Evolutionary conservation across 2,797 vertebrate species (phyloP), one percentile per base, ranked within the genome.

Genomic region (Ctenochaetus hawaiiensis): DNA sequence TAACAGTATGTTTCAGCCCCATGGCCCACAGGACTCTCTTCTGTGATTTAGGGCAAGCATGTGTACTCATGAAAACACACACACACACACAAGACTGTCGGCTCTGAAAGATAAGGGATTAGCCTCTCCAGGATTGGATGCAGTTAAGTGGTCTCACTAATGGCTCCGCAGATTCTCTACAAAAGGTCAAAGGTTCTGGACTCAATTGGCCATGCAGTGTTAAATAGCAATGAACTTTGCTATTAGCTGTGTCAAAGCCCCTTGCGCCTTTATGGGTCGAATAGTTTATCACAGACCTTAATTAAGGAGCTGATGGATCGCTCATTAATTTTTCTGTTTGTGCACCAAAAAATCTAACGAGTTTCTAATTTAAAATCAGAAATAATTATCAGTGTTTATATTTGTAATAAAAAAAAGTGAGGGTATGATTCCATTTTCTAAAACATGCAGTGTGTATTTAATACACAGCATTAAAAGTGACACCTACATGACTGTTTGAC

Each of bases 181-280:
- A 64, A 81, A 82, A 85, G 79, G 83, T 75, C 77, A 84, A 39
- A 88, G 78, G 74, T 66, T 14, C 44, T 23, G 16, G 57, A 53
- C 43, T 78, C 69, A 85, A 68, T 75, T 68, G 70, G 22, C 78
- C 49, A 10, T 65, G 47, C 13, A 51, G 64, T 39, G 73, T 74
- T 85, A 78, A 82, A 86, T 75, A 79, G 66, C 77, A 62, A 34
- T 65, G 77, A 69, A 80, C 66, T 72, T 63, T 78, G 65, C 66
- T 64, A 66, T 83, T 75, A 84, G 53, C 61, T 13, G 16, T 45
- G 65, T 75, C 62, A 51, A 14, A 63, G 67, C 48, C 22, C 48
- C 67, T 57, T 57, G 44, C 54, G 41, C 71, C 8, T 0, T 52
- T 43, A 61, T 0, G n/a, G 71, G 68, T 76, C 49, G 1, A 34